These are phyloP conservation scores for Philaenus spumarius DNA, from an alignment of 1,140 invertebrate species.

Conservation along the genomic window DNA sequence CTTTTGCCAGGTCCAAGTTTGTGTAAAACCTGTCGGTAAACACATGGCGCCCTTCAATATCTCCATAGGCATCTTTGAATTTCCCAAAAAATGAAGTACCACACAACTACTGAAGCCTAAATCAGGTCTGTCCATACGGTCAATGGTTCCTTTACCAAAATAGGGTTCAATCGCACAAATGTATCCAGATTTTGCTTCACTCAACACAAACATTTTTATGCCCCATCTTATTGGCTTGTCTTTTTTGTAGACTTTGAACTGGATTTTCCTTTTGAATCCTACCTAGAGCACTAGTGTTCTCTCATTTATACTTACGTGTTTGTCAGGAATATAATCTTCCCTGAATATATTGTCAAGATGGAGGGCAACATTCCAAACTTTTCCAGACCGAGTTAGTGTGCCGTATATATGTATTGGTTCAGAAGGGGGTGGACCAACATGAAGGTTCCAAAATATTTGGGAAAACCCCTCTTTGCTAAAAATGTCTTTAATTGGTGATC, in stretches of 20 bases:
- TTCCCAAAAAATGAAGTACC: slow-evolving; percentile 2
- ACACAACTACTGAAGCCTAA: not conserved
- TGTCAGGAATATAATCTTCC: no score
- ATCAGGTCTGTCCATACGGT: not conserved
- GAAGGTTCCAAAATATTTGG: no score
- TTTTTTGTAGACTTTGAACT: slow-evolving; percentile 10
- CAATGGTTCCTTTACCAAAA: not conserved
- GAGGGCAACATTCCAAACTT: no score
- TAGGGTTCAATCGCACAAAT: slow-evolving; percentile 6
- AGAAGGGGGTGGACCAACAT: no score
- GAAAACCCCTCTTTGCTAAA: no score
- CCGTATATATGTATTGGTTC: no score
- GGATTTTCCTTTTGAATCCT: slow-evolving; percentile 7
- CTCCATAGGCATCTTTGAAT: not conserved
- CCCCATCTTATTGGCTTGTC: slow-evolving; percentile 13
- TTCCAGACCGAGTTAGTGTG: no score
- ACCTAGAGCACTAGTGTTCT: no score
- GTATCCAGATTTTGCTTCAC: not conserved
- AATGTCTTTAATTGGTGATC: no score
- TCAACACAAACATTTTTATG: slow-evolving; percentile 7
- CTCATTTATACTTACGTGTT: no score
- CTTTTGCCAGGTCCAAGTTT: not conserved
- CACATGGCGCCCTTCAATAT: not conserved
- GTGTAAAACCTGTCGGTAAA: slow-evolving; percentile 7
- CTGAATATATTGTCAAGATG: no score